Evolutionary conservation across 1,140 invertebrate species (phyloP), one percentile per base, ranked within the genome.

Genomic region (Megathymus violae): DNA sequence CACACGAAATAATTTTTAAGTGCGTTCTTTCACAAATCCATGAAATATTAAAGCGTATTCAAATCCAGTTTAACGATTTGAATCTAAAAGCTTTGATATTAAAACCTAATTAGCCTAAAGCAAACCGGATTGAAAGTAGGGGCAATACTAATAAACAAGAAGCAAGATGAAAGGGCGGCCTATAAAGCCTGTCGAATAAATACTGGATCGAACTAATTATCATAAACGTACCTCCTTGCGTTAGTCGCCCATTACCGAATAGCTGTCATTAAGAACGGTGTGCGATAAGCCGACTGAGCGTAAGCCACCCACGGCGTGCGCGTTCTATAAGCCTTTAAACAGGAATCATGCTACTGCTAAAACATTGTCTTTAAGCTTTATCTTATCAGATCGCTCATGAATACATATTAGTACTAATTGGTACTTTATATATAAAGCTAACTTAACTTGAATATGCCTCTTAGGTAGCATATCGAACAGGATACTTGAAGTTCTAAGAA

Each of bases 151-250:
- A 85, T 85, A 88, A 83, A 81, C 68, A 82, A 75, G 69, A 75
- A 64, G 64, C 50, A 65, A 81, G 78, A 86, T 85, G 76, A 88
- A 85, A 85, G 77, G 64, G 79, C 80, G 72, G 78, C 67, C 60
- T 76, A 77, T 81, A 78, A 71, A 82, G 66, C 60, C 74, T 74
- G 67, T 73, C 73, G 74, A 78, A 82, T 82, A 88, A 89, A 89
- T 88, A 89, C 81, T 81, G 75, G 74, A 82, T 82, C 76, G 64
- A 59, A 78, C 83, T 89, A 89, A 89, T 89, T 89, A 89, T 85
- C 83, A 86, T 89, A 85, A 86, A 85, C 80, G 77, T 78, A 75
- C 71, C 74, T 82, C 71, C 73, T 78, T 76, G 63, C 70, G 71
- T 76, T 74, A 72, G 72, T 75, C 79, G 75, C 64, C 78, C 78